These are phyloP conservation scores for Elgaria multicarinata DNA, from an alignment of 2,113 vertebrate species.

Conservation along the genomic window DNA sequence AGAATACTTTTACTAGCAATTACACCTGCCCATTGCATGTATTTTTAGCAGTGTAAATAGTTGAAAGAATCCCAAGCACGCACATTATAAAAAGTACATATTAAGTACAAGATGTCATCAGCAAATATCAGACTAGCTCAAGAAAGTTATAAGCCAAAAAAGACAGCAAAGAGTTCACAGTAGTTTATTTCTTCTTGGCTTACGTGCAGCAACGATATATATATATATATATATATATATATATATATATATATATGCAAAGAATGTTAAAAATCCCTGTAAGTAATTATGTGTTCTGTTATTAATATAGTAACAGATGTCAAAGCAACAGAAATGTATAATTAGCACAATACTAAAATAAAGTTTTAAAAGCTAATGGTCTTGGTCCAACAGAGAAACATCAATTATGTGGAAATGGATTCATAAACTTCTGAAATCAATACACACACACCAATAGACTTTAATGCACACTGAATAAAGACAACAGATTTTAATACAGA, in stretches of 20 bases:
- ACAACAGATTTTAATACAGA: neutral
- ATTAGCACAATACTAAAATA: conserved; percentile 22
- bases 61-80: neutral
- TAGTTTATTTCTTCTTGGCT: conserved; percentile 6
- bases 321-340: conserved; percentile 23
- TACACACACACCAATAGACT: conserved; percentile 21
- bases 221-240: conserved; percentile 47
- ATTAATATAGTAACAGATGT: conserved; percentile 20
- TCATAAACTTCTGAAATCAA: conserved; percentile 51
- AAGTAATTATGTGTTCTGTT: conserved; percentile 39
- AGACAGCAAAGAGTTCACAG: conserved; percentile 7
- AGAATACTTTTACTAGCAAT: neutral
- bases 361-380: neutral
- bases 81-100: neutral
- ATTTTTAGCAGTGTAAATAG: neutral
- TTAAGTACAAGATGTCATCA: neutral
- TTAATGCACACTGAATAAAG: conserved; percentile 19
- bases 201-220: neutral
- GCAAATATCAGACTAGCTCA: neutral
- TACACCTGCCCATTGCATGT: neutral
- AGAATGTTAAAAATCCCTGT: conserved; percentile 46
- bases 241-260: conserved; percentile 45
- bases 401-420: conserved; percentile 22
- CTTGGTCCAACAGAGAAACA: neutral
- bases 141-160: neutral